Percentiles rank a stretch among this genome's conserved stretches.
phyloP scores from a whole-genome alignment of 2,797 vertebrate species.

The Scleropages formosus region DNA sequence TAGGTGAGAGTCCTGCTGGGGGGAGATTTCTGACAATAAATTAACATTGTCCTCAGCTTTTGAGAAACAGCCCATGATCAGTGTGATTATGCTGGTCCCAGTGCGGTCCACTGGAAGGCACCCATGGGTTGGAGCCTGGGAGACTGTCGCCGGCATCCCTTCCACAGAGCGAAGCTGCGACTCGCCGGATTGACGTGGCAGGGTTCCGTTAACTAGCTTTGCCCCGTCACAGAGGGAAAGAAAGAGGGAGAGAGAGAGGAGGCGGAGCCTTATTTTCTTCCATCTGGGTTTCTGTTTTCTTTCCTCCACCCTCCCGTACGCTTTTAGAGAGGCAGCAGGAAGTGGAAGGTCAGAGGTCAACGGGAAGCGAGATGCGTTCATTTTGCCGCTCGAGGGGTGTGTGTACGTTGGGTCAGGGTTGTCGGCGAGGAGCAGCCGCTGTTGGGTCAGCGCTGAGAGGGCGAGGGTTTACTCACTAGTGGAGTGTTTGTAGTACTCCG shows the following conservation, averaged over 20 bases:
- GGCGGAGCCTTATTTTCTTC: slow-evolving; percentile 66
- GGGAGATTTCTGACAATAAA: background rate
- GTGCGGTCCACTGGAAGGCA: slow-evolving; percentile 37
- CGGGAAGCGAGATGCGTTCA: slow-evolving; percentile 83
- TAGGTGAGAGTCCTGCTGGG: slow-evolving; percentile 4
- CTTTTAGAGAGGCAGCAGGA: slow-evolving; percentile 67
- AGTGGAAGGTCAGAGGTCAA: slow-evolving; percentile 87
- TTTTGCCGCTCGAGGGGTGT: slow-evolving; percentile 40
- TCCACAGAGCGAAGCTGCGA: slow-evolving; percentile 34
- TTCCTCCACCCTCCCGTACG: slow-evolving; percentile 35
- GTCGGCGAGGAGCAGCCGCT: background rate
- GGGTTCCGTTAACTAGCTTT: slow-evolving; percentile 72
- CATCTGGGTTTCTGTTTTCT: slow-evolving; percentile 40
- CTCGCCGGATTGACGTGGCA: slow-evolving; percentile 92
- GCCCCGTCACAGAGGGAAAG: slow-evolving; percentile 63
- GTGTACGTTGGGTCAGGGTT: slow-evolving; percentile 14
- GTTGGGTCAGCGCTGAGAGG: background rate
- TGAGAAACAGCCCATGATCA: background rate
- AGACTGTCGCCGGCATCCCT: slow-evolving; percentile 24
- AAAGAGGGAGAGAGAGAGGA: slow-evolving; percentile 59
- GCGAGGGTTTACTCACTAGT: background rate
- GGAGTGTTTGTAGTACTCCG: slow-evolving; percentile 30
- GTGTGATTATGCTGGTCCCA: too few species aligned
- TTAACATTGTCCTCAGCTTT: background rate
- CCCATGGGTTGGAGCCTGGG: background rate